Evolutionary conservation across 2,797 vertebrate genomes (phyloP).

Genomic region (Poecilia picta): DNA sequence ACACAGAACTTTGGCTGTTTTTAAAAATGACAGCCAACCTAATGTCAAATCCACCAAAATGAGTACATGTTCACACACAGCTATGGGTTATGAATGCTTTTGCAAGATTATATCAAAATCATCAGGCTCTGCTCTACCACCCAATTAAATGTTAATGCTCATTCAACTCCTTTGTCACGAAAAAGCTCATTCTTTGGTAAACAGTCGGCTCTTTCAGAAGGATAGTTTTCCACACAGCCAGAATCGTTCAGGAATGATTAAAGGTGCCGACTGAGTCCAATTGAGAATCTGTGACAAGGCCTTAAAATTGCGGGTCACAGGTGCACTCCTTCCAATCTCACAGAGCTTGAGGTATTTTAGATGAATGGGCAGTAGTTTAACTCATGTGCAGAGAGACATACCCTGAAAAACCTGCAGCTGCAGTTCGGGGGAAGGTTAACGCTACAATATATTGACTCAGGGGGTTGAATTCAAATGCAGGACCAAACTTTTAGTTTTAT

Average conservation of each 20-base stretch:
- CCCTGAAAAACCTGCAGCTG: neutral
- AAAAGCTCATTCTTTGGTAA: neutral
- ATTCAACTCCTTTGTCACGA: neutral
- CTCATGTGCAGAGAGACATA: neutral
- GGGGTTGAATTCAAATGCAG: neutral
- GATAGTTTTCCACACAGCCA: neutral
- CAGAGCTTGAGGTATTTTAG: neutral
- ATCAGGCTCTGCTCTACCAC: neutral
- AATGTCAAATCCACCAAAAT: neutral
- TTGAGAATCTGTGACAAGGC: neutral
- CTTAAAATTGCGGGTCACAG: neutral
- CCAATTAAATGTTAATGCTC: neutral
- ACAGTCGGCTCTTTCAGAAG: neutral
- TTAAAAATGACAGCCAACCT: neutral
- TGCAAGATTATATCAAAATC: neutral
- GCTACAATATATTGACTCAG: neutral
- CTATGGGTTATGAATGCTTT: neutral
- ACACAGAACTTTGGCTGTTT: too few species aligned
- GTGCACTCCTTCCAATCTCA: neutral
- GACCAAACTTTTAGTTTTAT: neutral
- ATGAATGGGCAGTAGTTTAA: neutral
- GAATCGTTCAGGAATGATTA: neutral
- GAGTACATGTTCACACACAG: neutral
- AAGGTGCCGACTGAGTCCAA: neutral
- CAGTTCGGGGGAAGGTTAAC: neutral